These are phyloP conservation scores for Galleria mellonella DNA, from an alignment of 1,140 invertebrate genomes.

Conservation along the genomic window DNA sequence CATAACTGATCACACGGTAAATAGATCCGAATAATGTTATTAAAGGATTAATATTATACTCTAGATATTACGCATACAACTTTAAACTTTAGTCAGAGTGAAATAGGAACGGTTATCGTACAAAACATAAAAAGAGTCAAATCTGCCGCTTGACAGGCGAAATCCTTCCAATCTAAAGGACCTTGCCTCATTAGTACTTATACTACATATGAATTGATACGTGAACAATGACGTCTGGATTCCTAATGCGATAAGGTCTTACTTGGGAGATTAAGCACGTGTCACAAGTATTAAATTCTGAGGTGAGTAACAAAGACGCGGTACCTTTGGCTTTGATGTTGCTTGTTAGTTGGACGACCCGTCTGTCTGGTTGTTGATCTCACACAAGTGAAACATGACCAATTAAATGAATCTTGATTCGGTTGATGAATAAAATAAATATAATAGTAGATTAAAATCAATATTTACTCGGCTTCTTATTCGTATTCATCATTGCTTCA, in stretches of 20 bases:
- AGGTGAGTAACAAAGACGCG: too few species aligned
- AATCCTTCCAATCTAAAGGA: slow-evolving; percentile 21
- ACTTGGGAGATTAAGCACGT: slow-evolving; percentile 20
- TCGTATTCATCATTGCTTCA: too few species aligned
- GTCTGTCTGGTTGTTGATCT: too few species aligned
- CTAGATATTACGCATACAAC: not conserved
- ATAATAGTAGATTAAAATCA: too few species aligned
- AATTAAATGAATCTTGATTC: too few species aligned
- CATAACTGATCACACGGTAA: slow-evolving; percentile 24
- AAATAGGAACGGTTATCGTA: not conserved
- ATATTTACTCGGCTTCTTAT: too few species aligned
- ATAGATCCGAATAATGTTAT: slow-evolving; percentile 45
- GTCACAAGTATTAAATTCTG: slow-evolving; percentile 1
- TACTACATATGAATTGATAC: slow-evolving; percentile 37
- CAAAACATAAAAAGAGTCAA: slow-evolving; percentile 6
- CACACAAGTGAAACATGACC: too few species aligned
- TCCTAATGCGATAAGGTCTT: slow-evolving; percentile 25
- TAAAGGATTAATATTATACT: slow-evolving; percentile 30
- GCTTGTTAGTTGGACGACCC: too few species aligned
- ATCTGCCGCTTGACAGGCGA: slow-evolving; percentile 36
- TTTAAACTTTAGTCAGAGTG: slow-evolving; percentile 12
- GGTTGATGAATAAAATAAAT: too few species aligned
- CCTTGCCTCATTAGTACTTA: slow-evolving; percentile 38
- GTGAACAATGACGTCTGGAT: slow-evolving; percentile 14
- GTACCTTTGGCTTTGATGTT: too few species aligned